These are phyloP conservation scores for Galerucella pusilla DNA, from an alignment of 2,888 invertebrate species.

Conservation along the genomic window DNA sequence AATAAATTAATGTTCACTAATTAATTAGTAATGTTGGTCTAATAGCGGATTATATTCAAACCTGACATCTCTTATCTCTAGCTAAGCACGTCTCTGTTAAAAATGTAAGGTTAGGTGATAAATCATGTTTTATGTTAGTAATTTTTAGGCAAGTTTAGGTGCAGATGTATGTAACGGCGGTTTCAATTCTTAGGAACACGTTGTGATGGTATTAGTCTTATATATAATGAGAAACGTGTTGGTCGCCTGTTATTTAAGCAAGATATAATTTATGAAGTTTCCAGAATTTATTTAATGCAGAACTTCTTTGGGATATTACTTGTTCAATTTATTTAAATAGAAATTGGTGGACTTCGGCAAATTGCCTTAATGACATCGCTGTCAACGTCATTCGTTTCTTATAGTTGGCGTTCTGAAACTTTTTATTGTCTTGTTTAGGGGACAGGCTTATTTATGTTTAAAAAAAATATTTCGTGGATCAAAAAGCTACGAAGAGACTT, in stretches of 20 bases:
- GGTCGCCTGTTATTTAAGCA: too few species aligned
- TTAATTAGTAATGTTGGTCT: neutral
- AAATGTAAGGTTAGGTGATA: constrained; percentile 3
- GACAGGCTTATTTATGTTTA: constrained; percentile 40
- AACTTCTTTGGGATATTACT: too few species aligned
- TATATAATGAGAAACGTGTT: too few species aligned
- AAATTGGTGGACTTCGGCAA: neutral
- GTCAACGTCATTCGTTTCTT: constrained; percentile 24
- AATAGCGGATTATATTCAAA: neutral
- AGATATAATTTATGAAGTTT: too few species aligned
- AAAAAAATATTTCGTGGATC: constrained; percentile 40
- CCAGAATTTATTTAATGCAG: too few species aligned
- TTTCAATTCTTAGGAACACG: too few species aligned
- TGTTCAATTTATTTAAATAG: neutral
- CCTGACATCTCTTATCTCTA: neutral
- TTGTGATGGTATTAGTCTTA: too few species aligned
- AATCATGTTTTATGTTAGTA: neutral
- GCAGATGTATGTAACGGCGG: too few species aligned
- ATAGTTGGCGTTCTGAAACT: constrained; percentile 35
- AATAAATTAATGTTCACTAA: neutral
- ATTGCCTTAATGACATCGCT: constrained; percentile 9
- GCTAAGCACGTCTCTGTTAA: neutral
- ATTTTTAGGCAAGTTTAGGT: constrained; percentile 3
- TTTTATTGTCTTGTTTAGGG: constrained; percentile 38
- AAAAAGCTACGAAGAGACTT: constrained; percentile 35